These are phyloP conservation scores for Tenodera sinensis DNA, from an alignment of 2,888 invertebrate species.

Conservation along the genomic window DNA sequence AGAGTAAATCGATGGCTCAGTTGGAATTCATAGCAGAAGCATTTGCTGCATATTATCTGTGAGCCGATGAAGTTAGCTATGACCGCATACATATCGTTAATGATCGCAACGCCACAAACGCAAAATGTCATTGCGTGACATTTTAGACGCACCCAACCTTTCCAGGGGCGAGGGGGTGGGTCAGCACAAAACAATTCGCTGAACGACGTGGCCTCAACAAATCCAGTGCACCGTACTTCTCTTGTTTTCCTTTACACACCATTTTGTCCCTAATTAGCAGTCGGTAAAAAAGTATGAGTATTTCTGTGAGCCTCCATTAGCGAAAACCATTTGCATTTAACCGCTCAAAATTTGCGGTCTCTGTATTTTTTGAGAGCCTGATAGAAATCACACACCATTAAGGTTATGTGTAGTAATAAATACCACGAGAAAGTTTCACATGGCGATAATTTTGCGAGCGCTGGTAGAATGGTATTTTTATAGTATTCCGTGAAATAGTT, in stretches of 20 bases:
- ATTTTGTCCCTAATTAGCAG: no score
- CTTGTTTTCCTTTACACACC: neutral
- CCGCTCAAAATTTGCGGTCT: no score
- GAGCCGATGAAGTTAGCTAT: neutral
- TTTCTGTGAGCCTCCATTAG: no score
- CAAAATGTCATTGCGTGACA: neutral
- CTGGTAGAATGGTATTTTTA: no score
- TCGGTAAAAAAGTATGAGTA: no score
- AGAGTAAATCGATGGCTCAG: neutral
- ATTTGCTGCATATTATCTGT: neutral
- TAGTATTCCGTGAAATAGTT: no score
- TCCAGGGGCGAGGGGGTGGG: neutral
- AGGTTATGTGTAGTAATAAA: no score
- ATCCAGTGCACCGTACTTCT: neutral
- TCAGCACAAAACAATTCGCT: neutral
- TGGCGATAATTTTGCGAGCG: no score
- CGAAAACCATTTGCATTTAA: no score
- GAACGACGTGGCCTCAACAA: neutral
- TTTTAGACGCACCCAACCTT: neutral
- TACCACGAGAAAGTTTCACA: no score
- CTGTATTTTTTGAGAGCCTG: no score
- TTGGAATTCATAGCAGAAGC: neutral
- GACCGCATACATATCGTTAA: neutral
- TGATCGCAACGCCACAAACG: neutral
- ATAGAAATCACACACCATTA: no score